phyloP scores from a whole-genome alignment of 2,113 vertebrate genomes.

The Sapajus apella region DNA sequence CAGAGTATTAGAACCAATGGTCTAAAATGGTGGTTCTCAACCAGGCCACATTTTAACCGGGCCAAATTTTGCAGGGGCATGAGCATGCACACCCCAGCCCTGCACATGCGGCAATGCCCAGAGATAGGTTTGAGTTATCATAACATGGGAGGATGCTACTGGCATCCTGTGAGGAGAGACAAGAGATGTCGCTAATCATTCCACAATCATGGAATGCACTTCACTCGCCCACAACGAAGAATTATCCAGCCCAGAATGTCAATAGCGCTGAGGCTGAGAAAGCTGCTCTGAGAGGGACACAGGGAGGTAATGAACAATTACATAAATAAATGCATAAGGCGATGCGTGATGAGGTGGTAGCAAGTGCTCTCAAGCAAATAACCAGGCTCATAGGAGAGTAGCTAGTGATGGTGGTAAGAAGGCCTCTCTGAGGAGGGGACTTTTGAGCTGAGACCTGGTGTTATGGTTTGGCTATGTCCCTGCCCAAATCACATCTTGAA shows the following conservation, averaged over 20 bases:
- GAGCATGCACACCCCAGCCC: not conserved
- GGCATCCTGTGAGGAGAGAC: not conserved
- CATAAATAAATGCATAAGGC: not conserved
- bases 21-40: not conserved
- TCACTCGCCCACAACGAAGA: not conserved
- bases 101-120: not conserved
- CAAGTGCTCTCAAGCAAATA: not conserved
- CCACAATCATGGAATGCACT: not conserved
- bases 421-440: not conserved
- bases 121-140: not conserved
- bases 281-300: not conserved
- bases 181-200: not conserved
- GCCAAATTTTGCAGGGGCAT: rapidly evolving
- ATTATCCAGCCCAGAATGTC: not conserved
- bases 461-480: too few species aligned
- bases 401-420: not conserved
- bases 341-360: not conserved
- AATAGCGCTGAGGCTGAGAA: not conserved
- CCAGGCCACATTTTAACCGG: not conserved
- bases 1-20: not conserved
- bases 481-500: too few species aligned
- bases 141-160: not conserved
- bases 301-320: not conserved
- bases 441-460: not conserved
- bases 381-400: not conserved